Base-by-base conservation (phyloP, 1,140 invertebrate genomes). In the Babylonia areolata region DNA sequence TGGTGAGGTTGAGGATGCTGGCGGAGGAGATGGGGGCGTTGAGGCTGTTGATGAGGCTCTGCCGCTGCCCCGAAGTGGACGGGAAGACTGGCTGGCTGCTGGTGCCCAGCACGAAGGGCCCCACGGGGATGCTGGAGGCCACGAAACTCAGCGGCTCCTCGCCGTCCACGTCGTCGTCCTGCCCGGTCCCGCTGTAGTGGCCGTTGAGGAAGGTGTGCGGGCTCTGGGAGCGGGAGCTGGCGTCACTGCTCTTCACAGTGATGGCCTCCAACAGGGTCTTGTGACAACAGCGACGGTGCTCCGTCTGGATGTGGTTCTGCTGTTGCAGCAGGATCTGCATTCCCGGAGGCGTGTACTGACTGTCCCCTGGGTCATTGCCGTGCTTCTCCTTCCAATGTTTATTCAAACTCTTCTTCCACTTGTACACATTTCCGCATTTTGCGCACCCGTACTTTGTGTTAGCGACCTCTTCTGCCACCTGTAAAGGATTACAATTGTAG, bases 341-440 rank as follows among this genome's bases (percentile, higher is more conserved):
- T 28, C 87, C 87, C 77, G 90, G 89, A 0, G 91, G 91, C 46
- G 87, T 89, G 84, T 90, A 89, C 33, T 87, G 89, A 6, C 88
- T 80, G 83, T 92, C 93, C 12, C 90, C 88, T 6, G 90, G 87
- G 73, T 93, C 92, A 28, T 89, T 90, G 85, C 88, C 91, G 88
- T 94, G 94, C 82, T 94, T 94, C 82, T 94, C 94, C 89, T 94
- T 94, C 94, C 94, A 94, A 86, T 94, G 94, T 88, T 94, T 94
- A 87, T 94, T 94, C 1, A 94, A 87, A n/a, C 93, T 93, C 81
- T 94, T 94, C 64, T 93, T 87, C 93, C 94, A 94, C 87, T 94
- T 94, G 88, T 94, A 94, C 40, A 93, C 91, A 88, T 94, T 94
- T 0, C 93, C 94, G 90, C 94, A 94, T 75, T 92, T 93, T 12